Conservation (phyloP, 2,888 invertebrate genomes). For the Hymenopus coronatus region DNA sequence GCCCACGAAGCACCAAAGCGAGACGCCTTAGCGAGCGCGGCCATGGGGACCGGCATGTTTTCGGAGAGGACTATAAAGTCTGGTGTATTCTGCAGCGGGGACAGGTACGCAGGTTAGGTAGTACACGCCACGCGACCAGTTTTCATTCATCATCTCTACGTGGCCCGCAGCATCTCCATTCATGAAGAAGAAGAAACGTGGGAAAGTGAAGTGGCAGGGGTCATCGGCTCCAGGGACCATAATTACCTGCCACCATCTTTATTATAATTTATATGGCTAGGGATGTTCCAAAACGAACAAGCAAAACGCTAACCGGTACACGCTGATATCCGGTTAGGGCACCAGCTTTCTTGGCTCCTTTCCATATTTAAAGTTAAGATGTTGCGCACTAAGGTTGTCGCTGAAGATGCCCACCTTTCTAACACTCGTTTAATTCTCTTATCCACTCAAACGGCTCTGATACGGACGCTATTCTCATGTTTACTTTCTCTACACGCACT, state of each 20-base stretch:
- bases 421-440: no score
- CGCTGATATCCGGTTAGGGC: not conserved
- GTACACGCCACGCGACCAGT: constrained; percentile 45
- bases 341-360: not conserved
- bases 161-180: constrained; percentile 33
- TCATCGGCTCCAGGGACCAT: constrained; percentile 21
- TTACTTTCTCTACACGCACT: no score
- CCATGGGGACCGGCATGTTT: no score
- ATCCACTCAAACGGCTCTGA: no score
- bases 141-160: constrained; percentile 44
- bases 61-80: not conserved
- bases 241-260: constrained; percentile 13
- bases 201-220: constrained; percentile 28
- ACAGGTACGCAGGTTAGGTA: constrained; percentile 42
- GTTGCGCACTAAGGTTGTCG: no score
- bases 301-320: not conserved
- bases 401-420: no score
- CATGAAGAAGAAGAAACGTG: constrained; percentile 22
- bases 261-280: constrained; percentile 3
- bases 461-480: no score
- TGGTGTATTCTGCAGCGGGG: not conserved
- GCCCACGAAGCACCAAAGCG: no score
- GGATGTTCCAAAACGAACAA: constrained; percentile 9
- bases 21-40: no score
- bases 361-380: not conserved